Evolutionary conservation across 2,888 invertebrate genomes (phyloP).

Genomic region (Protonemura montana): DNA sequence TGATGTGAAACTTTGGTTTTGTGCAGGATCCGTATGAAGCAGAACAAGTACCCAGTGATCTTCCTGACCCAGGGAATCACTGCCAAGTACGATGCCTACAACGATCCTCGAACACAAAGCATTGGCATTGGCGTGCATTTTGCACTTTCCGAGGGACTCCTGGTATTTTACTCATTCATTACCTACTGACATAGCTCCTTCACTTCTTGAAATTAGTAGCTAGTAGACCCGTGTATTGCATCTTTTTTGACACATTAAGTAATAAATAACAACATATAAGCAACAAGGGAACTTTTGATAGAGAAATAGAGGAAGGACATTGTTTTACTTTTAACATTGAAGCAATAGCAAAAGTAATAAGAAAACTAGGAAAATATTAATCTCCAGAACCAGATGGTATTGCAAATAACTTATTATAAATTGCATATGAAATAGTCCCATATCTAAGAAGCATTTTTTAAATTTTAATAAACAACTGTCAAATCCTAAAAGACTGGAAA

Average conservation of each 20-base stretch:
- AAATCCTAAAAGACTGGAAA: not conserved
- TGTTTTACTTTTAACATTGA: not conserved
- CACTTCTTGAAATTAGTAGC: not conserved
- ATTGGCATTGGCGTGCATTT: conserved; percentile 84
- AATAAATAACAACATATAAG: too few relatives aligned
- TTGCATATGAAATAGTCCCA: not conserved
- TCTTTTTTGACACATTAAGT: not conserved
- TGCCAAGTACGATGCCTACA: conserved; percentile 77
- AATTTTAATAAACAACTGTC: too few relatives aligned
- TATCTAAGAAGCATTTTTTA: not conserved
- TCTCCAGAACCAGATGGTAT: not conserved
- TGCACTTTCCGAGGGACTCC: conserved; percentile 80
- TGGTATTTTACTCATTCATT: conserved; percentile 60
- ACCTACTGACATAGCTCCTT: not conserved
- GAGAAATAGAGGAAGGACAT: not conserved
- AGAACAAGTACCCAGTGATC: conserved; percentile 96
- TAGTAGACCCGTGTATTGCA: too few relatives aligned
- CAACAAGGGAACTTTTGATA: not conserved
- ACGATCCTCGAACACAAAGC: conserved; percentile 82
- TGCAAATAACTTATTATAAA: not conserved
- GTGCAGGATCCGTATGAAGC: conserved; percentile 81
- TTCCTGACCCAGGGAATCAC: conserved; percentile 87
- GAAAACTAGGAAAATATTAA: not conserved
- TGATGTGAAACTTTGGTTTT: conserved; percentile 18
- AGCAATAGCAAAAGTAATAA: not conserved